Conservation (phyloP, 2,113 vertebrate species). For the Elaphurus davidianus region DNA sequence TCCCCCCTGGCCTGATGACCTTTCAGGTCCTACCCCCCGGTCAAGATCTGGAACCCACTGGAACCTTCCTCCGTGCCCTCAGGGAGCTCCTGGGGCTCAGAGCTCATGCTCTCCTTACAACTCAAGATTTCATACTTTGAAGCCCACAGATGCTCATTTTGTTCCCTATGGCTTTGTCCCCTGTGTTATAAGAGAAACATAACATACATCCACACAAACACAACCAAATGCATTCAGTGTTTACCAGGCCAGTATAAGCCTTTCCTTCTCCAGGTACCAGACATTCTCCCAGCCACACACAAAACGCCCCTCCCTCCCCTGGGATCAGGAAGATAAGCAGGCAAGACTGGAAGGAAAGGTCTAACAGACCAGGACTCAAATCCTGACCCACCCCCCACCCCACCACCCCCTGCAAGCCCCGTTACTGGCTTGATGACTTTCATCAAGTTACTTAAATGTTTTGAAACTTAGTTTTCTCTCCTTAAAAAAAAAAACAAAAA, state of each 20-base stretch:
- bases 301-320: not conserved
- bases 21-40: not conserved
- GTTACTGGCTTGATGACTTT: too few species aligned
- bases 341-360: accelerated
- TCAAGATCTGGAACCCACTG: not conserved
- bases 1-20: accelerated
- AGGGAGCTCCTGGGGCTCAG: not conserved
- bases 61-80: not conserved
- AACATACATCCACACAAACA: not conserved
- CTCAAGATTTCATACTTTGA: not conserved
- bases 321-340: accelerated
- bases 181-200: not conserved
- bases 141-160: not conserved
- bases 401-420: not conserved
- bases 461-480: not conserved
- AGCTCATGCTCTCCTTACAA: not conserved
- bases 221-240: not conserved
- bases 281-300: not conserved
- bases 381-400: too few species aligned
- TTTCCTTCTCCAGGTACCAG: not conserved
- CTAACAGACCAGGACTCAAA: not conserved
- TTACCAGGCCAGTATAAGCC: too few species aligned
- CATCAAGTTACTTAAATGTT: not conserved
- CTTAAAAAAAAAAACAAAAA: not conserved
- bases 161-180: not conserved